Evolutionary conservation across 2,888 invertebrate genomes (phyloP), one percentile per base, ranked within the genome.

Genomic region (Heliconius ismenius): DNA sequence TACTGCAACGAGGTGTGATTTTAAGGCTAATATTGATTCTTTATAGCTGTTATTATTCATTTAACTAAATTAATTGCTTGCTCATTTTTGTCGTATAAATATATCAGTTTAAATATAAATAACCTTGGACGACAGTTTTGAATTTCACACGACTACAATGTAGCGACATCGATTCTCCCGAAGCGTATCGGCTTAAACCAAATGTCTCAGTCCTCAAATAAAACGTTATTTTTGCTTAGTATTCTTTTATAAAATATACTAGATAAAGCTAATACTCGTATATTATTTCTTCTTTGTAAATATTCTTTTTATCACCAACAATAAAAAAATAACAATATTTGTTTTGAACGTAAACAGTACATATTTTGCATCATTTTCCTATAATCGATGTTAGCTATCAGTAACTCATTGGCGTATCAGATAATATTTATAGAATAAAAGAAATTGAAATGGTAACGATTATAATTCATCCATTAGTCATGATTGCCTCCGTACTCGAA

Each of bases 111-210:
- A 83, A 82, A 81, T 84, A 83, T 80, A 83, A 82, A 81, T 84
- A 83, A 81, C 93, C 92, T 93, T 93, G 92, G 91, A 89, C 89
- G 86, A 88, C 78, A 86, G 91, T 85, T 90, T 70, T 91, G 86
- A 86, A 90, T 92, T 92, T 91, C 92, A 85, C 73, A 73, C 62
- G 63, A 28, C 18, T 79, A 77, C 79, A 76, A 67, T 79, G 78
- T 85, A 84, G 86, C 86, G 86, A 89, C 87, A 87, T 87, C 86
- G 84, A 87, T 89, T 90, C 89, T 86, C 86, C 84, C 90, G 88
- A 83, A 90, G 91, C 91, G 92, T 90, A 91, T 89, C 93, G 86
- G 86, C 89, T 89, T 89, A 88, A 86, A 83, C 87, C 89, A 88
- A 91, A 91, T 89, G 89, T 91, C 86, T 87, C 85, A 81, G 89